Conservation (phyloP, 2,888 invertebrate species). For the Acanthoscelides obtectus region DNA sequence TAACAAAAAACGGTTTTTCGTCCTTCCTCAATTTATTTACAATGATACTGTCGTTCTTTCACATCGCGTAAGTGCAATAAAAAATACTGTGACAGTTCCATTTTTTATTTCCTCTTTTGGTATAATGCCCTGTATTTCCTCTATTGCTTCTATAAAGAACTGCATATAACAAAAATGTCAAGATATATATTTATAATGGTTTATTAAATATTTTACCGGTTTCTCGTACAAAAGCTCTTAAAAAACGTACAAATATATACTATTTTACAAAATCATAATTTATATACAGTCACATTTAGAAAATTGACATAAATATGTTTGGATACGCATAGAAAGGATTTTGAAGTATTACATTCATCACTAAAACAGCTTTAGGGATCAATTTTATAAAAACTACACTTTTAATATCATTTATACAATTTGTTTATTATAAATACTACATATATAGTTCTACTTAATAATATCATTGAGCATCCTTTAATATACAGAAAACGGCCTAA, state of each 20-base stretch:
- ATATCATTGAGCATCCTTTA: constrained; percentile 50
- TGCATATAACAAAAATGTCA: not conserved
- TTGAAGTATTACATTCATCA: not conserved
- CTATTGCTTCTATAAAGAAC: not conserved
- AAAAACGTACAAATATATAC: not conserved
- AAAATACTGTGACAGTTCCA: not conserved
- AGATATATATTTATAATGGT: not conserved
- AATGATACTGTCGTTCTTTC: no score
- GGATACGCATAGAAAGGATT: not conserved
- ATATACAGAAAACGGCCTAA: constrained; percentile 47
- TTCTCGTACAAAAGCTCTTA: not conserved
- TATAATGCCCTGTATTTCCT: not conserved
- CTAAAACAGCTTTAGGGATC: not conserved
- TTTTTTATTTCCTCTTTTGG: not conserved
- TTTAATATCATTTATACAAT: constrained; percentile 41
- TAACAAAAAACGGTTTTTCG: no score
- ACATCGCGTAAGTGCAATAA: not conserved
- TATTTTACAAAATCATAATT: not conserved
- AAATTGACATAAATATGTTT: not conserved
- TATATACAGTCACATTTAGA: not conserved
- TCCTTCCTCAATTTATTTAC: no score
- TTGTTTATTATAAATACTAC: constrained; percentile 49
- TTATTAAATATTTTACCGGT: not conserved
- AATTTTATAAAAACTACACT: not conserved
- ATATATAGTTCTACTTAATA: constrained; percentile 41